phyloP scores from a whole-genome alignment of 2,888 invertebrate species.

The Argyresthia goedartella region DNA sequence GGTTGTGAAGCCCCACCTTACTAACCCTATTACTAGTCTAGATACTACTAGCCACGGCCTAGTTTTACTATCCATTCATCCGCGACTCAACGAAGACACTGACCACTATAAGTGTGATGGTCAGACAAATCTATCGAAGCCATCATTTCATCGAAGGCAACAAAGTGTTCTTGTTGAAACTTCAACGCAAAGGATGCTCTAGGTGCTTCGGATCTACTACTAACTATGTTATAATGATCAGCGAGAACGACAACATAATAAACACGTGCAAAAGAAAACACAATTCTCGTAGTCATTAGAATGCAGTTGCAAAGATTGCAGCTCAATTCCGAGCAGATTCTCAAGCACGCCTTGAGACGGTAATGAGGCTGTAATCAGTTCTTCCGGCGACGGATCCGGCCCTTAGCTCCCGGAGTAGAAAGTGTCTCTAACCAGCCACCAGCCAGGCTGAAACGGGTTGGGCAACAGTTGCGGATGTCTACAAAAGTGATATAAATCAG shows the following conservation, averaged over 20 bases:
- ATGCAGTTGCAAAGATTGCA: background rate
- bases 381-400: constrained; percentile 40
- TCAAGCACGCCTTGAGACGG: constrained; percentile 12
- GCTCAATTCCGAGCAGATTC: too few relatives aligned
- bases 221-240: constrained; percentile 1
- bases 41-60: constrained; percentile 23
- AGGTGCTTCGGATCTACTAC: too few relatives aligned
- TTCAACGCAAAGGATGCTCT: too few relatives aligned
- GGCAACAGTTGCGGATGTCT: constrained; percentile 41
- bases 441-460: constrained; percentile 27
- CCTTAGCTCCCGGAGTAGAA: constrained; percentile 37
- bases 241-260: background rate
- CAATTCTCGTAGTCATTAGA: background rate
- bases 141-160: too few relatives aligned
- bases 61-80: constrained; percentile 29
- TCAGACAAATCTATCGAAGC: too few relatives aligned
- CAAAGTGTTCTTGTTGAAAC: too few relatives aligned
- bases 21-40: constrained; percentile 51
- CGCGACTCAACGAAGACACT: background rate
- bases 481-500: constrained; percentile 43
- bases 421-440: constrained; percentile 31
- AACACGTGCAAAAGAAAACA: background rate
- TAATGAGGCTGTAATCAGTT: constrained; percentile 52
- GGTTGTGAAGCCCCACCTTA: constrained; percentile 45
- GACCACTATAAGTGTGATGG: background rate